phyloP scores from a whole-genome alignment of 2,113 vertebrate species.

The Rhinolophus ferrumequinum region DNA sequence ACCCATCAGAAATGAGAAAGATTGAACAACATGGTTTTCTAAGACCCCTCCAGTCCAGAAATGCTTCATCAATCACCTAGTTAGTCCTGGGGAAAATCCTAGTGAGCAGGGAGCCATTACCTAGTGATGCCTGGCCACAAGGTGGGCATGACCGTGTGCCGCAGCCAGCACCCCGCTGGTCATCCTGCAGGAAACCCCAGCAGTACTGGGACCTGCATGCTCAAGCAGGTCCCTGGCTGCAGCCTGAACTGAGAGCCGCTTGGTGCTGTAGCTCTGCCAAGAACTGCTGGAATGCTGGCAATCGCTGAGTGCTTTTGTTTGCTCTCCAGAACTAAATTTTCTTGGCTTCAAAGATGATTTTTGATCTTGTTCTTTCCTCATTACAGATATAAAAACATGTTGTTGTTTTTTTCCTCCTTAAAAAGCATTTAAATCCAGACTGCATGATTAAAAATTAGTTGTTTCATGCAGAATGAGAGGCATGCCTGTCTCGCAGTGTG shows the following conservation, averaged over 20 bases:
- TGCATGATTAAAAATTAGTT: not conserved
- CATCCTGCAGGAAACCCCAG: not conserved
- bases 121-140: not conserved
- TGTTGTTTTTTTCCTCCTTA: not conserved
- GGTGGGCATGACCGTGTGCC: fast-evolving
- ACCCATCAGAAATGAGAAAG: not conserved
- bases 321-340: not conserved
- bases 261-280: not conserved
- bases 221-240: not conserved
- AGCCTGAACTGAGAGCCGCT: not conserved
- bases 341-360: slow-evolving; percentile 7
- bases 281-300: not conserved
- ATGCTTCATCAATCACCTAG: not conserved
- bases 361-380: not conserved
- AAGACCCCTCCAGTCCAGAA: not conserved
- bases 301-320: not conserved
- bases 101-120: not conserved
- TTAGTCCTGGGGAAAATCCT: not conserved
- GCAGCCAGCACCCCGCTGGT: not conserved
- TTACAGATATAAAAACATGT: slow-evolving; percentile 25
- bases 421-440: slow-evolving; percentile 5
- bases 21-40: not conserved
- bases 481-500: not conserved
- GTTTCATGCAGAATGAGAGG: not conserved
- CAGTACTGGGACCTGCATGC: not conserved